phyloP scores from a whole-genome alignment of 1,140 invertebrate species.

The Drosophila tropicalis region DNA sequence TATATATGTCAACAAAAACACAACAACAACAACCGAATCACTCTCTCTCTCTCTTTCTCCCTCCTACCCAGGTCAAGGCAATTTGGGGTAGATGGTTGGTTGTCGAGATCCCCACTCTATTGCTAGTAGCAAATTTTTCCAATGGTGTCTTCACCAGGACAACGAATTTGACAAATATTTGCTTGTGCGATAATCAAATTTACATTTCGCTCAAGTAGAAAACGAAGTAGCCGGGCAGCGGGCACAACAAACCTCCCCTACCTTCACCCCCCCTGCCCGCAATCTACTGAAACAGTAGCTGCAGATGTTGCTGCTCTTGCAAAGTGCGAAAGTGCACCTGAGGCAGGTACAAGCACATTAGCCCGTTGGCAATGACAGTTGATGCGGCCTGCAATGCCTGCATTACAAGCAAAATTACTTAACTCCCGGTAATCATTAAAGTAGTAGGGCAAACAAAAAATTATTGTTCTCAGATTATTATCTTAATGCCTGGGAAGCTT shows the following conservation, averaged over 20 bases:
- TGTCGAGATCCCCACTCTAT: no score
- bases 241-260: background rate
- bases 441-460: conserved; percentile 21
- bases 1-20: conserved; percentile 74
- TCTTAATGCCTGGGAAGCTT: conserved; percentile 27
- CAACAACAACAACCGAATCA: conserved; percentile 31
- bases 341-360: conserved; percentile 59
- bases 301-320: conserved; percentile 2
- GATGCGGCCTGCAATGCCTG: conserved; percentile 27
- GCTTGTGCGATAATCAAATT: conserved; percentile 75
- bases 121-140: background rate
- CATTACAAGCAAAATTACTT: conserved; percentile 71
- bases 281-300: conserved; percentile 25
- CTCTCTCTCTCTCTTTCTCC: background rate
- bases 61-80: background rate
- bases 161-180: conserved; percentile 67
- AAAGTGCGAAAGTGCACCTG: conserved; percentile 43
- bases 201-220: conserved; percentile 73
- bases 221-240: conserved; percentile 48
- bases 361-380: conserved; percentile 46
- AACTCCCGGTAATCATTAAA: conserved; percentile 53
- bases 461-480: conserved; percentile 8
- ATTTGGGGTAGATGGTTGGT: no score
- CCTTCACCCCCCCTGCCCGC: background rate
- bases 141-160: conserved; percentile 1